Evolutionary conservation across 1,140 invertebrate genomes (phyloP).

Genomic region (Apis dorsata): DNA sequence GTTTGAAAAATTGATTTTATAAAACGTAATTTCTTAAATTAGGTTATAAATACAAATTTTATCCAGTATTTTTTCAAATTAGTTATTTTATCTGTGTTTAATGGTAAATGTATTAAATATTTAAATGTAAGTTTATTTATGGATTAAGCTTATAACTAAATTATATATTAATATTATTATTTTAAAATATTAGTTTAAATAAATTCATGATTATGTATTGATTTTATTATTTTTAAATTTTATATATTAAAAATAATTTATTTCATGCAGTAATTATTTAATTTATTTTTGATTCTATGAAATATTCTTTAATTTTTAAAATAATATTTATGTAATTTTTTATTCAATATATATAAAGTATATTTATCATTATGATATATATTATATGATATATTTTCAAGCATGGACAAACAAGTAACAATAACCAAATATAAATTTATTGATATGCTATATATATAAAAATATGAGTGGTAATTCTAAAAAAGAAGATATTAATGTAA

Average conservation of each 20-base stretch:
- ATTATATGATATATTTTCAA: slow-evolving; percentile 11
- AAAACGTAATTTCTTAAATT: slow-evolving; percentile 4
- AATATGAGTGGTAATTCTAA: slow-evolving; percentile 70
- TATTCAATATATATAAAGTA: slow-evolving; percentile 9
- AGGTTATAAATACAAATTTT: slow-evolving; percentile 36
- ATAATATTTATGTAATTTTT: background rate
- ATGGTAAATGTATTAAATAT: background rate
- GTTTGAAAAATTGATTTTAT: background rate
- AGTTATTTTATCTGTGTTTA: background rate
- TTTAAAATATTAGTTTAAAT: background rate
- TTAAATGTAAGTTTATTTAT: slow-evolving; percentile 22
- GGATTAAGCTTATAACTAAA: background rate
- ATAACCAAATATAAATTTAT: background rate
- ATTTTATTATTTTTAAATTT: background rate
- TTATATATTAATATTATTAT: background rate
- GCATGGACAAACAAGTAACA: slow-evolving; percentile 22
- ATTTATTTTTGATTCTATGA: background rate
- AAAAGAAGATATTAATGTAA: slow-evolving; percentile 61
- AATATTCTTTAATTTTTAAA: background rate
- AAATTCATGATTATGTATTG: background rate
- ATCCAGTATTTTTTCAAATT: slow-evolving; percentile 7
- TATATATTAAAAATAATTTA: no score
- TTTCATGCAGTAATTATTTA: no score
- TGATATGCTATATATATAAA: slow-evolving; percentile 30
- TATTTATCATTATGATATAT: background rate